Conservation (phyloP, 2,888 invertebrate species). For the Thumatha senex region DNA sequence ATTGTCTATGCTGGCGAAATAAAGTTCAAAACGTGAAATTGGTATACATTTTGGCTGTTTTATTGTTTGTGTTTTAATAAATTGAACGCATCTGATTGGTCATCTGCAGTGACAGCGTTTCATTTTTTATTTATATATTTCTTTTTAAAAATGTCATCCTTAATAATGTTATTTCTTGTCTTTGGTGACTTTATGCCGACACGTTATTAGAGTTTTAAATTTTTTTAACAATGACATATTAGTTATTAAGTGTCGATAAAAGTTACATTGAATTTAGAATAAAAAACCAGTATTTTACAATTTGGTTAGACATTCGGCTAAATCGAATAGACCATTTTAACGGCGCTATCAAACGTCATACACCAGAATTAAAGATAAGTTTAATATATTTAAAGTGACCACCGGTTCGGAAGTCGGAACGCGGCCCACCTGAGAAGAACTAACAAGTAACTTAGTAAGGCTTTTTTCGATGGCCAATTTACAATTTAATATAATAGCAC, state of each 20-base stretch:
- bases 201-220: slow-evolving; percentile 12
- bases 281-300: background rate
- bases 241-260: slow-evolving; percentile 22
- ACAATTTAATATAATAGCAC: no score
- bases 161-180: slow-evolving; percentile 35
- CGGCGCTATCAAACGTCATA: no score
- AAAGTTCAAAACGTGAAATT: slow-evolving; percentile 9
- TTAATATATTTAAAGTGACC: no score
- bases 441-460: no score
- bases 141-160: slow-evolving; percentile 19
- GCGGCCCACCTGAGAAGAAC: no score
- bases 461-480: no score
- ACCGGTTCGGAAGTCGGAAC: no score
- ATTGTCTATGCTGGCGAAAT: background rate
- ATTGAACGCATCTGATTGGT: slow-evolving; percentile 36
- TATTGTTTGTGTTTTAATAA: slow-evolving; percentile 7
- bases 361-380: no score
- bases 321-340: no score
- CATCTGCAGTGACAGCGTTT: slow-evolving; percentile 32
- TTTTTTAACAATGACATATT: slow-evolving; percentile 19
- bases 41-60: background rate
- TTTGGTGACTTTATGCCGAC: slow-evolving; percentile 23
- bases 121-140: slow-evolving; percentile 22
- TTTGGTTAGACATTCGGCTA: no score
- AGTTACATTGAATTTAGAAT: slow-evolving; percentile 14